Percentiles rank a stretch among this genome's conserved stretches.
phyloP scores from a whole-genome alignment of 2,888 invertebrate species.

The Osedax frankpressi region DNA sequence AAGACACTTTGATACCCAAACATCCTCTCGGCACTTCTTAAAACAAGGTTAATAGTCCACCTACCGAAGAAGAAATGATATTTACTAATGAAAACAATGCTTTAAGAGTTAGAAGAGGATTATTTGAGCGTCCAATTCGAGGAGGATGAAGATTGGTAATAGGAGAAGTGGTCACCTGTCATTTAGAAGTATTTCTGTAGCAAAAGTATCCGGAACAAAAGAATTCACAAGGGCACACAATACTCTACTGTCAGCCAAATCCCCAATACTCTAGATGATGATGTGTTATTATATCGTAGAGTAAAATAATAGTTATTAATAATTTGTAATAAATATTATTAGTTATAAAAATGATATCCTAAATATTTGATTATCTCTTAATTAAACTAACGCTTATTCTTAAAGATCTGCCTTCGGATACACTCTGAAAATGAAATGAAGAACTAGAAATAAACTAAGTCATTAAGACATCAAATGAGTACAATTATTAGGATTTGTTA shows the following conservation, averaged over 20 bases:
- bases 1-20: constrained; percentile 41
- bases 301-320: too few species aligned
- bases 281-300: too few species aligned
- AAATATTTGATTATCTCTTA: too few species aligned
- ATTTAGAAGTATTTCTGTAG: constrained; percentile 42
- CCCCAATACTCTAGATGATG: constrained; percentile 39
- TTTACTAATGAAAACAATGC: not conserved
- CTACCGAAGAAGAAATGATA: constrained; percentile 26
- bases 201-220: constrained; percentile 43
- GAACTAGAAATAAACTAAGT: not conserved
- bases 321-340: too few species aligned
- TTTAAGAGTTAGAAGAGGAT: not conserved
- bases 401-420: constrained; percentile 4
- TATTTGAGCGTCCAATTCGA: too few species aligned
- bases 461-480: too few species aligned
- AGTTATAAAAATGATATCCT: too few species aligned
- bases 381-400: too few species aligned
- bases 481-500: too few species aligned
- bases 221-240: constrained; percentile 43
- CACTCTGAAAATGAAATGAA: constrained; percentile 11
- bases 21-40: constrained; percentile 41
- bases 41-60: constrained; percentile 41
- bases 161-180: too few species aligned
- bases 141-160: too few species aligned
- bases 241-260: constrained; percentile 42